Conservation (phyloP, 2,113 vertebrate species). For the Cebidichthys violaceus region DNA sequence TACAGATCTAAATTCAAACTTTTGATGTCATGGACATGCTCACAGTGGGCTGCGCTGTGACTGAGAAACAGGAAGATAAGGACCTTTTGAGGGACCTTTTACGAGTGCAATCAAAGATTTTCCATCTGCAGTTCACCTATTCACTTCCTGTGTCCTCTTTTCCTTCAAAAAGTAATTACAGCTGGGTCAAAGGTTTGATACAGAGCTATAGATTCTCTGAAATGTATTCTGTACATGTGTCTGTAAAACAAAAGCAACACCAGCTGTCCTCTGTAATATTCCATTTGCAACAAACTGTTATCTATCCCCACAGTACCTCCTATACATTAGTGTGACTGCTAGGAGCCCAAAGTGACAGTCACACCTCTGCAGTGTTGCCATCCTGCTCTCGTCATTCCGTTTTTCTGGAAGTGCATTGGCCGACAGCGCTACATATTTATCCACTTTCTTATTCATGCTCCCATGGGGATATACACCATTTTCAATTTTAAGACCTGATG, state of each 20-base stretch:
- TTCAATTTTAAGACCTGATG: background rate
- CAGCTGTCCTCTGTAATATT: background rate
- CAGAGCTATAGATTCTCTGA: background rate
- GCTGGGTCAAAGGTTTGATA: conserved; percentile 34
- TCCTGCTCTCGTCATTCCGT: background rate
- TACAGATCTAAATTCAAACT: background rate
- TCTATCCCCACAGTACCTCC: background rate
- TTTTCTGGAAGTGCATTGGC: background rate
- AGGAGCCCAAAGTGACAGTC: background rate
- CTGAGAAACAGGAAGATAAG: conserved; percentile 9
- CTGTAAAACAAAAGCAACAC: background rate
- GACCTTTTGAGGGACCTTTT: background rate
- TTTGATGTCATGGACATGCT: background rate
- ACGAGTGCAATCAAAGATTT: background rate
- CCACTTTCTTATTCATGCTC: background rate
- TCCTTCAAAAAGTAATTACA: conserved; percentile 30
- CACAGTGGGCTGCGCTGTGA: background rate
- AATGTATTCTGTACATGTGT: background rate
- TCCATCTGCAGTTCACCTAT: too few relatives aligned
- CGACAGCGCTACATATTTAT: background rate
- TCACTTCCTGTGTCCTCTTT: conserved; percentile 4
- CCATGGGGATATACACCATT: too few relatives aligned
- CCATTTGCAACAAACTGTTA: background rate
- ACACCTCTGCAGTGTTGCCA: conserved; percentile 2
- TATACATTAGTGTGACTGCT: background rate